Base-by-base conservation (phyloP, 1,140 invertebrate species). In the Trichonephila clavata region DNA sequence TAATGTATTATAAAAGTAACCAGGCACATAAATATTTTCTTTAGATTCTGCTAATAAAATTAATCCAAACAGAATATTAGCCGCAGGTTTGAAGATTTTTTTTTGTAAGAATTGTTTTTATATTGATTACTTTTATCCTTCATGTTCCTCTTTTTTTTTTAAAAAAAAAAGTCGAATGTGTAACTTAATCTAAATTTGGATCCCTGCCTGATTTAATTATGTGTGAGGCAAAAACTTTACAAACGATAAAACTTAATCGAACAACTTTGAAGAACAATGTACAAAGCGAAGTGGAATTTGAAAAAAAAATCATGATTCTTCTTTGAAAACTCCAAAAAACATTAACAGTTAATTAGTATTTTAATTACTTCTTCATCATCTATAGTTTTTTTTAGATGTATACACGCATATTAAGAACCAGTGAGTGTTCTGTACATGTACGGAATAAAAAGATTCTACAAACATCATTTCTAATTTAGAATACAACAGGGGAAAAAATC, bases 301-400 rank as follows among this genome's bases (percentile, higher is more conserved):
- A 39, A 32, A 77, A 27, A 77, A 32, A 32, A 18, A 39, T 39
- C 65, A 39, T 20, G 5, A 57, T 24, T 77, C 16, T 77, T 24
- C 71, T 8, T 16, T 13, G 50, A n/a, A 83, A 83, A 8, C 14
- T 21, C 81, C 50, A 83, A 83, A 50, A 27, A 83, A 24, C 81
- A 57, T 57, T 83, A 6, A n/a, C 39, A 21, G 81, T 83, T 83
- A 83, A 83, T 83, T 83, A 83, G 81, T 83, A 83, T 83, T 83
- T 83, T 83, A 83, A 83, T 83, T 83, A 59, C 81, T 14, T 24
- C 43, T 21, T 83, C 43, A 57, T 6, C 43, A 57, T 57, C 43
- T 59, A 77, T n/a, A 10, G 24, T 77, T 77, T 83, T 83, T 24
- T 50, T 57, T 24, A 24, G 50, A n/a, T 57, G 16, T 1, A 83